A percentile compares a stretch with the other conserved stretches of the same genome.
phyloP scores from a whole-genome alignment of 2,888 invertebrate species.

The Cybosia mesomella region DNA sequence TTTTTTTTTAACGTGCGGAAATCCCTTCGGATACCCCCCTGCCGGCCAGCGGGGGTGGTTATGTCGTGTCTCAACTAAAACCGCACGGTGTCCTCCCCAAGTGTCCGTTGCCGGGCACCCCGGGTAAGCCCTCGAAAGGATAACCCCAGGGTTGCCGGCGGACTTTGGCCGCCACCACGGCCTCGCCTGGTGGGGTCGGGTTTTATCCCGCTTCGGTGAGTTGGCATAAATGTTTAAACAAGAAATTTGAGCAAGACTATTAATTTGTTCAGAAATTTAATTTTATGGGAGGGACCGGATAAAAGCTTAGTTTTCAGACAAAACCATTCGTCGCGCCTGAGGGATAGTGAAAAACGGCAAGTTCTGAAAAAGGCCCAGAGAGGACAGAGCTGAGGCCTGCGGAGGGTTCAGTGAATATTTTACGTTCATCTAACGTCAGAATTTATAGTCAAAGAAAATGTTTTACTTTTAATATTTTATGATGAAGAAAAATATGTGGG shows the following conservation, averaged over 20 bases:
- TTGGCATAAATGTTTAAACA: no score
- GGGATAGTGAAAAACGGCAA: slow-evolving; percentile 54
- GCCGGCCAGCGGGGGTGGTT: no score
- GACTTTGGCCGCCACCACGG: no score
- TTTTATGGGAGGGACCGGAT: slow-evolving; percentile 55
- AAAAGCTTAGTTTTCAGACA: slow-evolving; percentile 50
- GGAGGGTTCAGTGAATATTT: slow-evolving; percentile 42
- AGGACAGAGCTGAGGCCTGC: slow-evolving; percentile 10
- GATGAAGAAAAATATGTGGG: not conserved
- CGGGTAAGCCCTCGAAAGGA: no score
- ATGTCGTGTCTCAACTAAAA: no score
- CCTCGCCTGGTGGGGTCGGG: no score
- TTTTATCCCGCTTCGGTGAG: no score
- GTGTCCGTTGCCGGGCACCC: no score
- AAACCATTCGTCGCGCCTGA: slow-evolving; percentile 41
- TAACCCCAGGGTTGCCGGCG: no score
- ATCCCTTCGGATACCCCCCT: no score
- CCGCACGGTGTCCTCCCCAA: no score
- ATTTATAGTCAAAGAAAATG: slow-evolving; percentile 34
- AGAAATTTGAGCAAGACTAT: slow-evolving; percentile 21
- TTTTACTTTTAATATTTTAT: slow-evolving; percentile 34
- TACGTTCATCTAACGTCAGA: slow-evolving; percentile 30
- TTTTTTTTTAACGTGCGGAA: no score
- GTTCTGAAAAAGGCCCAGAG: slow-evolving; percentile 23
- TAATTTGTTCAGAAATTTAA: slow-evolving; percentile 60